Base-by-base conservation (phyloP, 2,888 invertebrate genomes). In the Sericinus montela region DNA sequence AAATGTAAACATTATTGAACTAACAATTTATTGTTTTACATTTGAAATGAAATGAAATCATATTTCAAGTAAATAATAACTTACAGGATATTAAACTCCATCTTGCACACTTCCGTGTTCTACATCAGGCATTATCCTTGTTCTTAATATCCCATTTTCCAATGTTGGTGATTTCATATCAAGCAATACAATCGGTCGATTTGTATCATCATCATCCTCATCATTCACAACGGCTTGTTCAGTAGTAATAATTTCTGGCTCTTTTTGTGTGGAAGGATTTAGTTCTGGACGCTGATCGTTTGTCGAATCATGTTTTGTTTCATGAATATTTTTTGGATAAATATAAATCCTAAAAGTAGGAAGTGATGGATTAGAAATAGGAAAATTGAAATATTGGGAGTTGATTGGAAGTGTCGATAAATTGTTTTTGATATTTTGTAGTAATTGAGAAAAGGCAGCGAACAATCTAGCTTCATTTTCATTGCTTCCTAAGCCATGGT, bases 101-200 rank as follows among this genome's bases (percentile, higher is more conserved):
- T 39, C 23, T 49, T 49, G 49, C 1, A 40, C 14, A 19, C 49
- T 49, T 1, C 49, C 49, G 19, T 49, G 49, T 40, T 49, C 49
- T 14, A 46, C 45, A 16, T 46, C 45, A 1, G 45, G 45, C 5
- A 34, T 4, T 9, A 6, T 4, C 11, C 4, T 45, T 10, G 8
- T 3, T n/a, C 7, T 15, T 15, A 29, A 23, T 5, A 39, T 19
- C 25, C 7, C 15, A 14, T 14, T 39, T 9, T 30, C 34, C 7
- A 38, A 30, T 46, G n/a, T 39, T 5, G 25, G 7, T 13, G 29
- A 13, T 10, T 46, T 46, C 6, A 1, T 32, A 9, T 46, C 15
- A 3, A 15, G 9, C 15, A 46, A 38, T 10, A 13, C 38, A 15
- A 46, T 39, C 3, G 38, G 45, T 23, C 45, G 11, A 3, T 14